Evolutionary conservation across 2,888 invertebrate species (phyloP), one percentile per base, ranked within the genome.

Genomic region (Uloborus plumipes): DNA sequence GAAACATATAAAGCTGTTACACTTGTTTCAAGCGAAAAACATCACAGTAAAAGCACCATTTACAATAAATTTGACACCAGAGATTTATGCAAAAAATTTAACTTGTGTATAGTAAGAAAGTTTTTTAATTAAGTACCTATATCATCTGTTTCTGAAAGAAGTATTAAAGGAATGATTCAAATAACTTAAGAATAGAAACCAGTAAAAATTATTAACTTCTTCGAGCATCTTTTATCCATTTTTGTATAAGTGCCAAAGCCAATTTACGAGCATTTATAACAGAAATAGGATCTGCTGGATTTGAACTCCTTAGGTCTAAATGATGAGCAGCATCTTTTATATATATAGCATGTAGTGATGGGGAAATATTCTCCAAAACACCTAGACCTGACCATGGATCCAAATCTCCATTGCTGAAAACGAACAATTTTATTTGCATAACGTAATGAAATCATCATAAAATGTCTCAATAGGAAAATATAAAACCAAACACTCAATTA

Each of bases 371-470:
- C 87, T 91, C 91, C 49, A 95, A 88, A 62, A 96, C 93, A 22
- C 96, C 96, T 87, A 95, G 95, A 84, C 94, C 93, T 74, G 94
- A 93, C 96, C 96, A 96, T 0, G 96, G 96, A 89, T 96, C 96
- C 85, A 95, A 88, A 1, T 95, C 89, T 0, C 96, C 96, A 88
- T 96, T 96, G 87, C 95, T 95, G 88, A 51, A 87, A 86, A 47
- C 15, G n/a, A 65, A 65, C 55, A 16, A 9, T 55, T 18, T 6
- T n/a, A 55, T 18, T 55, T 9, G 9, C 11, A 39, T 11, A 39
- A 2, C 2, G 26, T 26, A 26, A 39, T 9, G 3, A 39, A 39
- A 39, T 39, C 39, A 39, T 39, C 9, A 39, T 11, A 7, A 39
- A 2, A 39, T 11, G 39, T 39, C 39, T 26, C 26, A 26, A 4